phyloP scores from a whole-genome alignment of 2,797 vertebrate species.

The Ciconia nigra region DNA sequence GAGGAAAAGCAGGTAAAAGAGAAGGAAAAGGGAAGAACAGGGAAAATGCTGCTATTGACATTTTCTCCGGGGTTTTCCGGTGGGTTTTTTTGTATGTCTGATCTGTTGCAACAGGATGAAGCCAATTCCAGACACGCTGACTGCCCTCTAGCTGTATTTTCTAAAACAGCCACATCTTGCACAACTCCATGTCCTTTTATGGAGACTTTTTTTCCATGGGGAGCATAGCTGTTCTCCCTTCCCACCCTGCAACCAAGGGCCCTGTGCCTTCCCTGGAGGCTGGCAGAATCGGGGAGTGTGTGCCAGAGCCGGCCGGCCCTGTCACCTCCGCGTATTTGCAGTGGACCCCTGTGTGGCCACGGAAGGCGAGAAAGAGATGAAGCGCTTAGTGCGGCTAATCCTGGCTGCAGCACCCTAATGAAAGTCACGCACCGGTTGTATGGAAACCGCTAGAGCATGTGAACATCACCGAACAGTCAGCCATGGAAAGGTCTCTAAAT shows the following conservation, averaged over 20 bases:
- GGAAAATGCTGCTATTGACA: not conserved
- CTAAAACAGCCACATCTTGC: not conserved
- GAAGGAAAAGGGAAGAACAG: not conserved
- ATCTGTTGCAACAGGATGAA: not conserved
- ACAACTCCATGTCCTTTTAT: not conserved
- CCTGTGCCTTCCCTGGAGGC: not conserved
- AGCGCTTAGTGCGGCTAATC: not conserved
- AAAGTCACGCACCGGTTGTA: not conserved
- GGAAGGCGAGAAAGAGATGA: not conserved
- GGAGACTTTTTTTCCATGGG: fast-evolving
- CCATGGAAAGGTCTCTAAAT: not conserved
- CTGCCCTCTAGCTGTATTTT: not conserved
- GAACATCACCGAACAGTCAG: not conserved
- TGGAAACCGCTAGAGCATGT: not conserved
- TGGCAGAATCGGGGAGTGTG: fast-evolving
- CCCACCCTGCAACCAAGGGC: fast-evolving
- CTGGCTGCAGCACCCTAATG: not conserved
- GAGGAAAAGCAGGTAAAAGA: not conserved
- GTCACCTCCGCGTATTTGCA: fast-evolving
- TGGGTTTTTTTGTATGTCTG: not conserved
- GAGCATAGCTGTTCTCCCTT: not conserved
- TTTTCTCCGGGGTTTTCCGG: not conserved
- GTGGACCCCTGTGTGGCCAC: not conserved
- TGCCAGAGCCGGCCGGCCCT: not conserved
- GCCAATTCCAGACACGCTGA: not conserved